Evolutionary conservation across 2,797 vertebrate species (phyloP).

Genomic region (Setipinna tenuifilis): DNA sequence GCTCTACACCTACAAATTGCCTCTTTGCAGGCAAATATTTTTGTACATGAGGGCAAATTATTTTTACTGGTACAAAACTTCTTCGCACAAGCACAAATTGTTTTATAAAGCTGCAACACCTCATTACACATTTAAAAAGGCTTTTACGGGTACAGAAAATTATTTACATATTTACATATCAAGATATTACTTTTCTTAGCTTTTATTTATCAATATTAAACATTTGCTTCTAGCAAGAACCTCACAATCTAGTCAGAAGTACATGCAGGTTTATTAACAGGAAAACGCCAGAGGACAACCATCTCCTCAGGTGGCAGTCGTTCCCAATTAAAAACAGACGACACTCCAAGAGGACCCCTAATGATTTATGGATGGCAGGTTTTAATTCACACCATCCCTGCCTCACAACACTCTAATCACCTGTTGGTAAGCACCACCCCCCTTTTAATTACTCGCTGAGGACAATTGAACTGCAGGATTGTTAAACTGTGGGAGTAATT

Average conservation of each 20-base stretch:
- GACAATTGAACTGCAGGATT: slow-evolving; percentile 2
- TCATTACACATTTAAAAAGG: no score
- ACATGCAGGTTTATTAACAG: not conserved
- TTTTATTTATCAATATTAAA: not conserved
- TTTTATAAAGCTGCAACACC: no score
- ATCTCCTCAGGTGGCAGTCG: slow-evolving; percentile 28
- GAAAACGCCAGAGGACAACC: slow-evolving; percentile 17
- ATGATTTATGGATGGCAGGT: slow-evolving; percentile 41
- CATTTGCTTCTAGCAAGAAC: not conserved
- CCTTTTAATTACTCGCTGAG: slow-evolving; percentile 17
- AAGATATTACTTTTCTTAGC: not conserved
- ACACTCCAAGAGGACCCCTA: slow-evolving; percentile 19
- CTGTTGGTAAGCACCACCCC: slow-evolving; percentile 14
- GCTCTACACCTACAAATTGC: no score
- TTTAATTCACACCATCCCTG: not conserved
- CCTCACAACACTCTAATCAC: slow-evolving; percentile 23
- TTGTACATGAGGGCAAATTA: no score
- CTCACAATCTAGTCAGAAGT: not conserved
- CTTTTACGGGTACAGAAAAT: no score
- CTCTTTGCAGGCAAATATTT: no score
- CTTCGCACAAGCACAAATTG: no score
- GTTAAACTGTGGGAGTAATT: slow-evolving; percentile 33
- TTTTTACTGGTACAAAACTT: no score
- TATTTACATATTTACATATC: no score
- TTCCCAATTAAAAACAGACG: slow-evolving; percentile 32